Evolutionary conservation across 37 sponge, comb jelly and placozoan genomes (phyloP).

Genomic region (Diacarnus erythraeanus): DNA sequence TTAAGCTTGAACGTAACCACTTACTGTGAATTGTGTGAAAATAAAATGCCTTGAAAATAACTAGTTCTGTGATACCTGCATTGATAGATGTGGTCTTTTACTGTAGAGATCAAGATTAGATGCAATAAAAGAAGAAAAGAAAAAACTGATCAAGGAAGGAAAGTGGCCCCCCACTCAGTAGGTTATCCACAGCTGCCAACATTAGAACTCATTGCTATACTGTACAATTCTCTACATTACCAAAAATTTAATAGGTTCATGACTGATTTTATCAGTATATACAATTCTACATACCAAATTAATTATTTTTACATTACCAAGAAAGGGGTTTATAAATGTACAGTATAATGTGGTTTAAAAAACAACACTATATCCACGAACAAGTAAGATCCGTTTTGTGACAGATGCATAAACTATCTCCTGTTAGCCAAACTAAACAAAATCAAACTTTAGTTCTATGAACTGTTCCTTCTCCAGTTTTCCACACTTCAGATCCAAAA

Average conservation of each 20-base stretch:
- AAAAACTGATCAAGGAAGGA: slow-evolving; percentile 79
- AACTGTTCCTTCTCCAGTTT: slow-evolving; percentile 47
- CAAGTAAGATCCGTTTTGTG: background rate
- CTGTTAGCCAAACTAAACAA: background rate
- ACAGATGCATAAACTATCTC: background rate
- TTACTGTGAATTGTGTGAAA: too few relatives aligned
- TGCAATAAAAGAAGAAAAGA: slow-evolving; percentile 55
- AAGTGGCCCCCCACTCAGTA: slow-evolving; percentile 60
- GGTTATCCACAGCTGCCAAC: background rate
- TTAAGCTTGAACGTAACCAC: too few relatives aligned
- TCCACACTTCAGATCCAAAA: slow-evolving; percentile 17
- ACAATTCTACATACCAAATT: too few relatives aligned
- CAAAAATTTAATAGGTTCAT: too few relatives aligned
- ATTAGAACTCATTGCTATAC: background rate
- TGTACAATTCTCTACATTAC: too few relatives aligned
- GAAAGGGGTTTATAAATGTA: too few relatives aligned
- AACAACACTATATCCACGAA: background rate
- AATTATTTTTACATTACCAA: too few relatives aligned
- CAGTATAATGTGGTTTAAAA: background rate
- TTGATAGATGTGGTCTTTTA: too few relatives aligned
- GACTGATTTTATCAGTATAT: too few relatives aligned
- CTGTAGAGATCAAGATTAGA: slow-evolving; percentile 52
- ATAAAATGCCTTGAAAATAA: too few relatives aligned
- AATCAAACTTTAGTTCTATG: slow-evolving; percentile 62
- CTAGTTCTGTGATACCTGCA: too few relatives aligned